Percentiles rank a stretch among this genome's conserved stretches.
Conservation (phyloP, 2,797 vertebrate genomes). For the Sandelia bainsii region DNA sequence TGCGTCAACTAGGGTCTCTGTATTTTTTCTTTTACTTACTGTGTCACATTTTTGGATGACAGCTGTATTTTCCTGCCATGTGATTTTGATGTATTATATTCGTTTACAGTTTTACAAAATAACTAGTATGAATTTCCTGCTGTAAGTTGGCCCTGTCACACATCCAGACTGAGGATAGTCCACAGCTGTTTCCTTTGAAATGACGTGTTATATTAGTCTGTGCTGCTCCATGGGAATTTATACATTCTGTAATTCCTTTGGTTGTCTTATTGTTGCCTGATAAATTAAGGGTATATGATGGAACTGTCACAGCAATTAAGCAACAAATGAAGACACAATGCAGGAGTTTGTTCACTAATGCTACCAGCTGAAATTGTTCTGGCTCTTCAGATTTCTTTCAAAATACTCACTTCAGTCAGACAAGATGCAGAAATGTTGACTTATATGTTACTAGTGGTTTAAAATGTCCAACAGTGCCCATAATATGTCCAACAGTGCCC, state of each 20-base stretch:
- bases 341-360: conserved; percentile 25
- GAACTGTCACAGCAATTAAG: conserved; percentile 39
- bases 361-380: conserved; percentile 26
- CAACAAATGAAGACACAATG: conserved; percentile 26
- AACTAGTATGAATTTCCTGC: conserved; percentile 21
- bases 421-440: conserved; percentile 33
- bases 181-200: conserved; percentile 57
- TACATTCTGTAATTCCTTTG: conserved; percentile 20
- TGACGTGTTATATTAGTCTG: conserved; percentile 1
- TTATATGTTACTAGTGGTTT: conserved; percentile 32
- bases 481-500: conserved; percentile 46
- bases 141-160: conserved; percentile 38
- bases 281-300: conserved; percentile 18
- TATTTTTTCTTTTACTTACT: background rate
- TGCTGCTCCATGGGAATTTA: background rate
- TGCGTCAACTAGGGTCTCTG: background rate
- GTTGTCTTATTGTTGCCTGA: conserved; percentile 35
- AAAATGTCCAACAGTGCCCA: conserved; percentile 37
- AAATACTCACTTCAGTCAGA: conserved; percentile 35
- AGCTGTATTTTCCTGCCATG: background rate
- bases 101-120: background rate
- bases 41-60: background rate
- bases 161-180: conserved; percentile 12
- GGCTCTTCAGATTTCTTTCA: conserved; percentile 33
- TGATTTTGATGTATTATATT: conserved; percentile 2